Evolutionary conservation across 2,888 invertebrate species (phyloP), one percentile per base, ranked within the genome.

Genomic region (Ectobius pallidus): DNA sequence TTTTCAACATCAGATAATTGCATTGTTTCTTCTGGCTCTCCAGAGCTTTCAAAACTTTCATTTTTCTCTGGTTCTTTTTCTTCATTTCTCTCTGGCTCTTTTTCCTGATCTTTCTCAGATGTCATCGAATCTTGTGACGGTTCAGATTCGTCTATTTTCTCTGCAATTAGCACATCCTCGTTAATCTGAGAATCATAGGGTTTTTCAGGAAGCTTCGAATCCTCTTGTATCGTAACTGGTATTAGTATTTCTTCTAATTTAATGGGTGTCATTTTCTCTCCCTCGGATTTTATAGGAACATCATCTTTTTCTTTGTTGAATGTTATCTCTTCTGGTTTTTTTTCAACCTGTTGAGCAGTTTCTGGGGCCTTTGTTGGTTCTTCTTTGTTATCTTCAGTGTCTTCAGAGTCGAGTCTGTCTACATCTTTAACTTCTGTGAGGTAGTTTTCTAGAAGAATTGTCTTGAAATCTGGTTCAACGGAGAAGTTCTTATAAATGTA

Each of bases 401-500:
- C 11, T 34, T 34, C 34, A 34, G n/a, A 52, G 63, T 76, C 74
- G 20, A 82, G 79, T 49, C 84, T 82, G 73, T 87, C 86, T 14
- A 87, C 86, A 16, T 86, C 88, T 77, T 87, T 86, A 0, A 90
- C 89, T 44, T 89, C 88, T 62, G 89, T 90, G 55, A 86, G 81
- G 76, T 90, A 90, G 78, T 86, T 86, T 65, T 88, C 85, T 79
- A 85, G 84, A 2, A 90, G 79, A 62, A 88, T 81, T 76, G 87
- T 84, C 77, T 87, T 88, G 79, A 87, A 90, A 30, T 87, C 86
- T 49, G 89, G 86, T 73, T 87, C 86, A 2, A 88, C 87, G 0
- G 88, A 87, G 78, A 88, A 87, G 77, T 90, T 90, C 78, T 88
- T 88, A 80, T 90, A 90, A 6, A 90, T 86, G 77, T 90, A 90